Base-by-base conservation (phyloP, 2,888 invertebrate genomes). In the Apamea sordens region DNA sequence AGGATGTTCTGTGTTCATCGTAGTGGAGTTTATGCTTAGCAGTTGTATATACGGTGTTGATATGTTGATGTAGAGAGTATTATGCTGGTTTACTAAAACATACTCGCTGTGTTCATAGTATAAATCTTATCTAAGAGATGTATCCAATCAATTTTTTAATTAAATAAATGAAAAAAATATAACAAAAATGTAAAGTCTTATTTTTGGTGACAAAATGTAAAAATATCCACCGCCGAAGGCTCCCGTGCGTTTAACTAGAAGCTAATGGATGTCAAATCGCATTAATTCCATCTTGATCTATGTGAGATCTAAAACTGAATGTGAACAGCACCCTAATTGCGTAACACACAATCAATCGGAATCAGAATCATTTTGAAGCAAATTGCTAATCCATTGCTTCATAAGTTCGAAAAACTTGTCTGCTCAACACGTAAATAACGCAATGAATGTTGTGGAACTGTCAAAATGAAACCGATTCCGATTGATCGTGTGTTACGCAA, bases 21-120 rank as follows among this genome's bases (percentile, higher is more conserved):
- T 69, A 21, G 63, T 72, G n/a, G 13, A 84, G 32, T 84, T 84
- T 79, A 79, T 50, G 21, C 11, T 59, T 47, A 32, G 41, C 6
- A 47, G 24, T 65, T 18, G 1, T 10, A 50, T 53, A 65, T 56
- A 64, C 13, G 2, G 5, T 36, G 36, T 41, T 50, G 18, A 69
- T 6, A 36, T 47, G 44, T 32, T 64, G 32, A 28, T 36, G 24
- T 28, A 44, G n/a, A 64, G 28, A 73, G 13, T 18, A 47, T 47
- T 59, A 13, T 44, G 15, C 18, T n/a, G 24, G 24, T 71, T 18
- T 32, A 11, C 47, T 28, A 10, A 32, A 59, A 24, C n/a, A 56
- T 13, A 8, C 15, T 24, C 2, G 10, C 2, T 24, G 15, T 53
- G 5, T 53, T 70, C 15, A 10, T 10, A 47, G 41, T 41, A 18